phyloP scores from a whole-genome alignment of 2,797 vertebrate genomes.

The Poecile montanus region DNA sequence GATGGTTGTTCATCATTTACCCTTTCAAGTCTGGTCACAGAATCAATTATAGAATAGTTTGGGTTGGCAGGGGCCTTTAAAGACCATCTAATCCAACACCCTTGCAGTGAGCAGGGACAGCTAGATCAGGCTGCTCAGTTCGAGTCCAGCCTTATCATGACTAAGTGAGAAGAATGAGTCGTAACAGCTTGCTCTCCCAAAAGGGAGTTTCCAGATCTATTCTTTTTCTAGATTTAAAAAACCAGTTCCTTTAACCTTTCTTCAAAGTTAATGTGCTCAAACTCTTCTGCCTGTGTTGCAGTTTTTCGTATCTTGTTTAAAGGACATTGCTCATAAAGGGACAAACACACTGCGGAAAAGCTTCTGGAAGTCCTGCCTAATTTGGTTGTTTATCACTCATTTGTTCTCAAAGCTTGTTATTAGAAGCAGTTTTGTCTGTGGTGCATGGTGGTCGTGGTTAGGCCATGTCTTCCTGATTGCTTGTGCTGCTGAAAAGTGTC shows the following conservation, averaged over 20 bases:
- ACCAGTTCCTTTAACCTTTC: background rate
- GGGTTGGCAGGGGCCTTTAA: background rate
- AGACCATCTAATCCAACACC: background rate
- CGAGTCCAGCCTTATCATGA: background rate
- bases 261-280: background rate
- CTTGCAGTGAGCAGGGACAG: background rate
- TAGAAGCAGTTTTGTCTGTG: background rate
- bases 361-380: background rate
- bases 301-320: background rate
- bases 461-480: background rate
- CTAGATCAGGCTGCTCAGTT: background rate
- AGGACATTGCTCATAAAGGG: background rate
- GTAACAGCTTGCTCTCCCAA: background rate
- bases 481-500: background rate
- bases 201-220: background rate
- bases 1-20: background rate
- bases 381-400: background rate
- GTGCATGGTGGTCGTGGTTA: background rate
- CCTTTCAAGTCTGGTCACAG: background rate
- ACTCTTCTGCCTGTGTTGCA: background rate
- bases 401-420: background rate
- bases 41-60: background rate
- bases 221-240: background rate
- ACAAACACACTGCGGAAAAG: background rate
- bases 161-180: background rate